phyloP scores from a whole-genome alignment of 2,888 invertebrate genomes.

The Fragum whitleyi region DNA sequence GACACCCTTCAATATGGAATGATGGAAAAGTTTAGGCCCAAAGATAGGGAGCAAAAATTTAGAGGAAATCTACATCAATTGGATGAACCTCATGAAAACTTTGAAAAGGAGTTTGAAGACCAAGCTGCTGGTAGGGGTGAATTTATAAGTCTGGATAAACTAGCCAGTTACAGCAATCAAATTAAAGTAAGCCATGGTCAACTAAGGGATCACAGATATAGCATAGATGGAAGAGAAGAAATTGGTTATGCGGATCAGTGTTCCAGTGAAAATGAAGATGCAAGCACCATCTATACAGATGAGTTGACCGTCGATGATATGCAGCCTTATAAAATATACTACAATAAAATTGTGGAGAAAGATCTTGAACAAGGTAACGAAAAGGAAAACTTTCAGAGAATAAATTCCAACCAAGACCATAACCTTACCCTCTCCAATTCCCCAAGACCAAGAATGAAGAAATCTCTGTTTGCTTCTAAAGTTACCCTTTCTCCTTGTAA shows the following conservation, averaged over 20 bases:
- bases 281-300: background rate
- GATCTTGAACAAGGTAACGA: background rate
- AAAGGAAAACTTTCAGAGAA: conserved; percentile 9
- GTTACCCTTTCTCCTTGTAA: background rate
- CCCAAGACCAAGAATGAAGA: background rate
- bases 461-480: conserved; percentile 18
- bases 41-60: background rate
- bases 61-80: background rate
- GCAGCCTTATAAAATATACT: conserved; percentile 15
- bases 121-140: background rate
- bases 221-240: background rate
- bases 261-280: background rate
- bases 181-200: conserved; percentile 9
- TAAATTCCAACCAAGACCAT: too few relatives aligned
- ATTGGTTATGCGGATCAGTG: background rate
- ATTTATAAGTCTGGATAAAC: conserved; percentile 28
- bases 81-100: too few relatives aligned
- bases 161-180: background rate
- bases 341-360: conserved; percentile 1
- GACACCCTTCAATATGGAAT: background rate
- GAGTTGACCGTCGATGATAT: background rate
- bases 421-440: background rate
- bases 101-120: too few relatives aligned
- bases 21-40: background rate
- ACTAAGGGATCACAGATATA: background rate